Evolutionary conservation across 2,888 invertebrate species (phyloP).

Genomic region (Tinea pellionella): DNA sequence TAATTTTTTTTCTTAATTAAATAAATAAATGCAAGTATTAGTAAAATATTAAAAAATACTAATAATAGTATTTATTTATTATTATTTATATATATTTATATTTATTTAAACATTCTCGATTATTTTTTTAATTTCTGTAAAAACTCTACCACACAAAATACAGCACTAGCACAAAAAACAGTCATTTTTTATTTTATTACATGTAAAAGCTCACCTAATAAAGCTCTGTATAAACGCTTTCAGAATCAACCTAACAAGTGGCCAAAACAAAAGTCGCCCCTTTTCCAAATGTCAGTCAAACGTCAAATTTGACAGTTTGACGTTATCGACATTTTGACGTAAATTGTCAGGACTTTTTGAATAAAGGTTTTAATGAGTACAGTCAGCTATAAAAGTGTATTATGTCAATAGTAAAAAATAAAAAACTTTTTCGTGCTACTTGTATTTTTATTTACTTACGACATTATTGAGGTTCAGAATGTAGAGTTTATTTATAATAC

Average conservation of each 20-base stretch:
- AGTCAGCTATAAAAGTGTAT: background rate
- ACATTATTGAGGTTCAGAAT: background rate
- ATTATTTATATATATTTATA: too few relatives aligned
- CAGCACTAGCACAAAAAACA: too few relatives aligned
- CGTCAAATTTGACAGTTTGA: constrained; percentile 11
- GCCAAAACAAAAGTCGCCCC: constrained; percentile 14
- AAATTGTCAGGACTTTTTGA: background rate
- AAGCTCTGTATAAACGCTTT: background rate
- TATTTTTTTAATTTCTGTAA: too few relatives aligned
- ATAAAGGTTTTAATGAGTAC: constrained; percentile 3
- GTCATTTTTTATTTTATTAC: too few relatives aligned
- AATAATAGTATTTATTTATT: too few relatives aligned
- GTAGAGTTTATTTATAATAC: background rate
- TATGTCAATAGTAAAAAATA: background rate
- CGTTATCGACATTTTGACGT: constrained; percentile 4
- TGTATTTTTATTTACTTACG: background rate
- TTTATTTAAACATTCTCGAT: too few relatives aligned
- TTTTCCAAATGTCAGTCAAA: constrained; percentile 14
- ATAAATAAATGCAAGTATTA: too few relatives aligned
- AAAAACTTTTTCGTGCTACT: background rate
- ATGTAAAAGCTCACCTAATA: too few relatives aligned
- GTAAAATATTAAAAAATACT: too few relatives aligned
- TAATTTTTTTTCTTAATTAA: too few relatives aligned
- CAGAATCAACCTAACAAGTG: background rate
- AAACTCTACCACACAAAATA: too few relatives aligned